Conservation (phyloP, 2,113 vertebrate genomes). For the Delphinus delphis region DNA sequence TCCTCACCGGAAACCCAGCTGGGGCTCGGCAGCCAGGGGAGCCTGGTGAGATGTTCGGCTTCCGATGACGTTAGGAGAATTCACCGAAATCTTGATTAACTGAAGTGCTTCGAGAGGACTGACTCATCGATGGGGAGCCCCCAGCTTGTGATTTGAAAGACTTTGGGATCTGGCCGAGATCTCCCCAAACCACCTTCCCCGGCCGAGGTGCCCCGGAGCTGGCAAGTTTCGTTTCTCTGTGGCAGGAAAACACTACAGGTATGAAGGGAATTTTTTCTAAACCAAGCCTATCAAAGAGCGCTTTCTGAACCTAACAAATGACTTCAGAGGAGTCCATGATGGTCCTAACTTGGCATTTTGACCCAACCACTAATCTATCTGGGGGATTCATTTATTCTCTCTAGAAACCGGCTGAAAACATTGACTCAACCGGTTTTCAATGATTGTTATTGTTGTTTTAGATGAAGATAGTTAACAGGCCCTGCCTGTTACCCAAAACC, state of each 20-base stretch:
- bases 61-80: too few species aligned
- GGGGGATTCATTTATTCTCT: neutral
- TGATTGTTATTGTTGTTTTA: neutral
- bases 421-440: neutral
- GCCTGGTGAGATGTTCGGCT: neutral
- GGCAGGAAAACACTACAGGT: neutral
- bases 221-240: neutral
- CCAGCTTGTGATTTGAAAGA: neutral
- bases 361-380: neutral
- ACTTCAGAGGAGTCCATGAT: too few species aligned
- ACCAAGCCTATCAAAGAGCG: neutral
- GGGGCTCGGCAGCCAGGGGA: neutral
- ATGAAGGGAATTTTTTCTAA: neutral
- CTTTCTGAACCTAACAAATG: neutral
- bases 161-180: neutral
- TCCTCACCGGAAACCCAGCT: neutral
- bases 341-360: neutral
- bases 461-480: neutral
- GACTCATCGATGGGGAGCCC: rapidly evolving
- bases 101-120: neutral
- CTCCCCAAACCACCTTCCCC: neutral
- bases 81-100: neutral
- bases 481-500: neutral
- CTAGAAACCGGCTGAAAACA: neutral
- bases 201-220: neutral